These are phyloP conservation scores for Temnopleurus reevesii DNA, from an alignment of 53 echinoderm and acorn worm species.

Conservation along the genomic window DNA sequence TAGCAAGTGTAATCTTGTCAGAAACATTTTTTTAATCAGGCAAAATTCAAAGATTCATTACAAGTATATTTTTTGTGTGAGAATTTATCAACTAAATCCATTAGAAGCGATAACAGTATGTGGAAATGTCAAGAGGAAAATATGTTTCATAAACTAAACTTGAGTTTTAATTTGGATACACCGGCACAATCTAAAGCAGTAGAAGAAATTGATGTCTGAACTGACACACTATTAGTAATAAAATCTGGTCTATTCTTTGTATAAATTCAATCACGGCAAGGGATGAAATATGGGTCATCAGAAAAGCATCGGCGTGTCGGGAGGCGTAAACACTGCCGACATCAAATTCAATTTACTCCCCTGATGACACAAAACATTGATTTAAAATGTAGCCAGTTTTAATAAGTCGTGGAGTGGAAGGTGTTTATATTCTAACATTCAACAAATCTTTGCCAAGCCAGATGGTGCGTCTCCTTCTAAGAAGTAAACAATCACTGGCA, in stretches of 20 bases:
- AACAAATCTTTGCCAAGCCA: neutral
- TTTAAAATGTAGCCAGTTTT: neutral
- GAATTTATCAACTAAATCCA: no score
- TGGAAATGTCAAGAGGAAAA: no score
- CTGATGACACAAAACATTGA: neutral
- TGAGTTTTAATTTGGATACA: no score
- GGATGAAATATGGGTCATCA: neutral
- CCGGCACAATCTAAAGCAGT: neutral
- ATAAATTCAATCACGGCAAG: neutral
- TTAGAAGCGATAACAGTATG: no score
- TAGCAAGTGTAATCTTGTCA: no score
- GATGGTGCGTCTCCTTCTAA: neutral
- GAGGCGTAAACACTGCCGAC: neutral
- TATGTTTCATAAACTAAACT: no score
- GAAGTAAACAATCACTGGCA: constrained; percentile 3
- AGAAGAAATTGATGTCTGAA: neutral
- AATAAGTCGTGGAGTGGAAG: neutral
- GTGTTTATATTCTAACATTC: constrained; percentile 9
- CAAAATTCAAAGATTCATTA: no score
- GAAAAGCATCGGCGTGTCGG: neutral
- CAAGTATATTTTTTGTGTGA: no score
- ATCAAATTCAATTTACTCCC: constrained; percentile 8
- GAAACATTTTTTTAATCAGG: no score
- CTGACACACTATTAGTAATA: neutral
- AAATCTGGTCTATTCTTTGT: neutral